Conservation (phyloP, 2,113 vertebrate species). For the Mesocricetus auratus region DNA sequence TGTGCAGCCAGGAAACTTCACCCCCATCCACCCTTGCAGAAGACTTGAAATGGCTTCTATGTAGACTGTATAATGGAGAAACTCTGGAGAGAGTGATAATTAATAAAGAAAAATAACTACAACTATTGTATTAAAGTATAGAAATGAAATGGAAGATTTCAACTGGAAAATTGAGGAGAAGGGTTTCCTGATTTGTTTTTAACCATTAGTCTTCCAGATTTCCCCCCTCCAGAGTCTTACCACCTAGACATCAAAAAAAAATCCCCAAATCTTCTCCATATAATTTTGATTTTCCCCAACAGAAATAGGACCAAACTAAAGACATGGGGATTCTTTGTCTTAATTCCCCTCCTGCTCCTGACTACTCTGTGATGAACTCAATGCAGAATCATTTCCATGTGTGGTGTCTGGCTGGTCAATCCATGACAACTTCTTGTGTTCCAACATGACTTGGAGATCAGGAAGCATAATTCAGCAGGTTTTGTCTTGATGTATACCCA, state of each 20-base stretch:
- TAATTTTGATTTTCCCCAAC: not conserved
- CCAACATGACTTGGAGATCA: not conserved
- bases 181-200: not conserved
- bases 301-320: not conserved
- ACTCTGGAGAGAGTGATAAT: not conserved
- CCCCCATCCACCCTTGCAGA: fast-evolving
- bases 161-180: not conserved
- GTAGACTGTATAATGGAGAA: not conserved
- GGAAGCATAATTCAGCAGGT: not conserved
- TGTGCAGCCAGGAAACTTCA: not conserved
- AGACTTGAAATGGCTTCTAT: not conserved
- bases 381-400: not conserved
- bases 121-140: not conserved
- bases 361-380: not conserved
- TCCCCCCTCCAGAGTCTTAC: not conserved
- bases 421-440: not conserved
- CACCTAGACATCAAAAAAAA: not conserved
- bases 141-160: not conserved
- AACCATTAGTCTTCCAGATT: not conserved
- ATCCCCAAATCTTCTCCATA: not conserved
- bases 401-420: conserved; percentile 11
- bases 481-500: not conserved
- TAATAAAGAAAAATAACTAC: not conserved
- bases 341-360: not conserved
- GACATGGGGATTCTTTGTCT: not conserved